Conservation (phyloP, 2,888 invertebrate species). For the Spicauda simplicius region DNA sequence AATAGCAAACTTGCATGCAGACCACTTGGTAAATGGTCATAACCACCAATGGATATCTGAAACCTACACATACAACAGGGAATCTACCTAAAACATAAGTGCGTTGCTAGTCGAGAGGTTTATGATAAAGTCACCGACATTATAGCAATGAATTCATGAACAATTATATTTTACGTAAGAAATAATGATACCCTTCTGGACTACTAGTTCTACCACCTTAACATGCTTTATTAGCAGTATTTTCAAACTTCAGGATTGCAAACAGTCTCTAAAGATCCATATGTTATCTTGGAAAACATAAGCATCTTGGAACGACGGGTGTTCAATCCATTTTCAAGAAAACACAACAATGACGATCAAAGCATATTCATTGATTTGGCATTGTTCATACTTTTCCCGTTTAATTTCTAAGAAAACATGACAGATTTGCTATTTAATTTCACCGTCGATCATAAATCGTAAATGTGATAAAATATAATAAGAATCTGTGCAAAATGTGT, state of each 20-base stretch:
- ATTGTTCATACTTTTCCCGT: slow-evolving; percentile 5
- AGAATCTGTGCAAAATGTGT: not conserved
- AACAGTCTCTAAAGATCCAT: not conserved
- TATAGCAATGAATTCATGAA: too few species aligned
- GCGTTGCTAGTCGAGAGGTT: too few species aligned
- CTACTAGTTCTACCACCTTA: too few species aligned
- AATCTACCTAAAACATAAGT: too few species aligned
- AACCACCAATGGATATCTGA: too few species aligned
- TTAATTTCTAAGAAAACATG: slow-evolving; percentile 15
- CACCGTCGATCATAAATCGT: not conserved
- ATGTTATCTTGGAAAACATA: slow-evolving; percentile 2
- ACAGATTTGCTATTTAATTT: slow-evolving; percentile 7
- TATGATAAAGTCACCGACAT: too few species aligned
- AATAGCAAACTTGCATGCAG: too few species aligned
- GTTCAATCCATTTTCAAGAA: slow-evolving; percentile 17
- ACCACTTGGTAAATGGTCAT: too few species aligned
- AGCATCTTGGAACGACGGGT: slow-evolving; percentile 10
- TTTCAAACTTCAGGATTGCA: not conserved
- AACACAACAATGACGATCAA: slow-evolving; percentile 17
- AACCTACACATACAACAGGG: too few species aligned
- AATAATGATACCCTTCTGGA: too few species aligned
- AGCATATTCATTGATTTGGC: slow-evolving; percentile 11
- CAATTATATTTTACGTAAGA: too few species aligned
- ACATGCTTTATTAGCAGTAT: too few species aligned
- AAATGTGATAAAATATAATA: not conserved